Evolutionary conservation across 2,888 invertebrate species (phyloP).

Genomic region (Eristalinus sepulchralis): DNA sequence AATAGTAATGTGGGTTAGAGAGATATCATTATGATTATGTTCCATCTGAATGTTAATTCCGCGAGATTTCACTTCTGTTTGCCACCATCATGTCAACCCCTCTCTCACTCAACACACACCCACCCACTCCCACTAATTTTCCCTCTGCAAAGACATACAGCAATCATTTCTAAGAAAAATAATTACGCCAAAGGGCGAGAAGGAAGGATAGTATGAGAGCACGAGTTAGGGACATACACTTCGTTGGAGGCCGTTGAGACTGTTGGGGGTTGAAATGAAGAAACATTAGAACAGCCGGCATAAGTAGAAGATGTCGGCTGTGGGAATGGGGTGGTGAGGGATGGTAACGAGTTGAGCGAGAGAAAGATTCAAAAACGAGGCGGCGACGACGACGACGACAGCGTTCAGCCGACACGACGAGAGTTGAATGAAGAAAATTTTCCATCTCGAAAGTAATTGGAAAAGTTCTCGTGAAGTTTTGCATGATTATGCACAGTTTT

Average conservation of each 20-base stretch:
- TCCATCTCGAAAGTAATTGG: conserved; percentile 71
- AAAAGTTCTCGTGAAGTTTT: conserved; percentile 68
- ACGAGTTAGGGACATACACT: not conserved
- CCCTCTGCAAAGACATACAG: conserved; percentile 24
- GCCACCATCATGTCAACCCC: not conserved
- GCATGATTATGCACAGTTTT: conserved; percentile 70
- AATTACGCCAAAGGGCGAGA: conserved; percentile 66
- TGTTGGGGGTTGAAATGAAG: not conserved
- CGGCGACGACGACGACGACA: not conserved
- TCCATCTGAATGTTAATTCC: conserved; percentile 69
- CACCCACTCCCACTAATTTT: not conserved
- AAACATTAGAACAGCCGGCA: conserved; percentile 20
- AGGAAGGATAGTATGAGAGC: not conserved
- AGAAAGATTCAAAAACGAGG: conserved; percentile 37
- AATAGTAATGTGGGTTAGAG: conserved; percentile 65
- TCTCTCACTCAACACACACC: not conserved
- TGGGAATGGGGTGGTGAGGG: not conserved
- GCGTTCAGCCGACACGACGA: not conserved
- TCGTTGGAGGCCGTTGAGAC: not conserved
- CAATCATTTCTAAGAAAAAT: conserved; percentile 63
- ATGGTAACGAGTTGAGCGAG: conserved; percentile 25
- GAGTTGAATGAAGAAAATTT: conserved; percentile 53
- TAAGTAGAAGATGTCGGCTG: conserved; percentile 31
- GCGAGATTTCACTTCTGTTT: conserved; percentile 60
- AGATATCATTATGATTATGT: conserved; percentile 69